Base-by-base conservation (phyloP, 2,888 invertebrate species). In the Panorpa germanica region DNA sequence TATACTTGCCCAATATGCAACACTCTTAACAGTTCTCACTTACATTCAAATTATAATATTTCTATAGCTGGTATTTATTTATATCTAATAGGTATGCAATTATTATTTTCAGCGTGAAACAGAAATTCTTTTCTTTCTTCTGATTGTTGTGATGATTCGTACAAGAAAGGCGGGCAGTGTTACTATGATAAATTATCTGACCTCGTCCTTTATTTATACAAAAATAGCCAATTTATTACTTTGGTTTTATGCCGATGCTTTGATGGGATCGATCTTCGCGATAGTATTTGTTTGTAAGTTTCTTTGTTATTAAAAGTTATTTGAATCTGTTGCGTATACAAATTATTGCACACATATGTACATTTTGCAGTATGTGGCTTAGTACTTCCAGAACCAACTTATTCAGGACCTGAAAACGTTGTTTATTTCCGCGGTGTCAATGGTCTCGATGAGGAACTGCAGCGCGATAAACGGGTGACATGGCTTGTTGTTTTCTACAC, bases 401-500 rank as follows among this genome's bases (percentile, higher is more conserved):
- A 91, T 53, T 61, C 67, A 10, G 96, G 95, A 0, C 93, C 95
- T 0, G 91, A 91, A 45, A 72, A 78, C 37, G 68, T 96, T 0
- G 70, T 74, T 3, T 96, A 96, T 54, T 86, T 96, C 59, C 67
- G 78, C 3, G 81, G 74, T 15, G 55, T 58, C 3, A 56, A 57
- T 31, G 63, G 63, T 8, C 53, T 86, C 16, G 73, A 90, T 32
- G 86, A 91, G 31, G 91, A 93, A 54, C 45, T 95, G 29, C 60
- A 65, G 11, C 59, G 67, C 4, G 75, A 86, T 42, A 77, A 70
- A 41, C 57, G 61, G 34, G 55, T 70, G 2, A 64, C 64, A 1
- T 96, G 93, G 93, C 41, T 96, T 2, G 63, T 96, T 1, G 77
- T 88, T 35, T 81, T 96, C 50, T 96, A 90, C 46, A 85, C 96